phyloP scores from a whole-genome alignment of 2,113 vertebrate species.

The Xenopus laevis region DNA sequence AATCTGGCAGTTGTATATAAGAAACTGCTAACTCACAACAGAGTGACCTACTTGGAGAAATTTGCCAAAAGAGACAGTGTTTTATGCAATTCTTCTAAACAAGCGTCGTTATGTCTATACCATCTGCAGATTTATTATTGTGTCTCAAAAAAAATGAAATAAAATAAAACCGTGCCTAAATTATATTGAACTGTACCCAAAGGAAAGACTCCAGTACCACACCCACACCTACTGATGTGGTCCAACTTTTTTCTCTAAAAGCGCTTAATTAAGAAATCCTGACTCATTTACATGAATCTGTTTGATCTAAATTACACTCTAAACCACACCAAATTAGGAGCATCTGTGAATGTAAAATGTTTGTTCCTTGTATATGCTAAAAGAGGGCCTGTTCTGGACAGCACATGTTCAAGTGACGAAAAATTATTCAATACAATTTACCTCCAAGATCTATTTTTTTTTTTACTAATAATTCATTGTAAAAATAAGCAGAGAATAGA shows the following conservation, averaged over 20 bases:
- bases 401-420: conserved; percentile 95
- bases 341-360: conserved; percentile 96
- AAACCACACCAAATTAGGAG: conserved; percentile 99
- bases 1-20: conserved; percentile 79
- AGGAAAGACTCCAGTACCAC: conserved; percentile 78
- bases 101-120: conserved; percentile 81
- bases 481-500: conserved; percentile 73
- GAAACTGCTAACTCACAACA: conserved; percentile 87
- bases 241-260: conserved; percentile 82
- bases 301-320: conserved; percentile 99
- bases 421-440: conserved; percentile 86
- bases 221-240: conserved; percentile 91
- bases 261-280: conserved; percentile 97
- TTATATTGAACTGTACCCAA: conserved; percentile 64
- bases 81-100: conserved; percentile 79
- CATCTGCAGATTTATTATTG: conserved; percentile 75
- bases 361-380: conserved; percentile 76
- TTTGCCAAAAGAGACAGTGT: conserved; percentile 80
- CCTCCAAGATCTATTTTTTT: conserved; percentile 85
- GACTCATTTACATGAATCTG: conserved; percentile 96
- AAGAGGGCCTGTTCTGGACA: conserved; percentile 81
- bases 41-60: conserved; percentile 91
- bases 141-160: conserved; percentile 50
- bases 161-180: conserved; percentile 53
- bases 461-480: conserved; percentile 81